Evolutionary conservation across 2,797 vertebrate species (phyloP).

Genomic region (Falco novaeseelandiae): DNA sequence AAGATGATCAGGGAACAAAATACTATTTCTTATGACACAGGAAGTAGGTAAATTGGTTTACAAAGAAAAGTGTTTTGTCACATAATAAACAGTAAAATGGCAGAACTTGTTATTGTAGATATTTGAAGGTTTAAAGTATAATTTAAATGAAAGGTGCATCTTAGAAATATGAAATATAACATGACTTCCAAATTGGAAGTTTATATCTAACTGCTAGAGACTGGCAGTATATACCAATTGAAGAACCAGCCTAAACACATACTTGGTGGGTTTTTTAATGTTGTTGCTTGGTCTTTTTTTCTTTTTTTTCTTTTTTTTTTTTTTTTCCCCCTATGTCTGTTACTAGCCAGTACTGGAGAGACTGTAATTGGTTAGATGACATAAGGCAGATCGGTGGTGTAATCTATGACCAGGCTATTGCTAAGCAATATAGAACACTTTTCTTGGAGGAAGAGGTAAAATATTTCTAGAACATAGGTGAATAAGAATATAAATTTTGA

Average conservation of each 20-base stretch:
- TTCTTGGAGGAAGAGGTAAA: background rate
- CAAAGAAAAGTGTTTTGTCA: background rate
- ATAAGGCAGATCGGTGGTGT: background rate
- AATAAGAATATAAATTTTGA: background rate
- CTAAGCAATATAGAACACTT: background rate
- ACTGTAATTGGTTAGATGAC: rapidly evolving
- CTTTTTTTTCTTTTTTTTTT: no score
- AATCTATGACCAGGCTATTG: background rate
- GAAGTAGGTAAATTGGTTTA: background rate
- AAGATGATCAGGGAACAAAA: background rate
- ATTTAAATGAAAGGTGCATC: background rate
- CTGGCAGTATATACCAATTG: background rate
- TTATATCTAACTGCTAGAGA: background rate
- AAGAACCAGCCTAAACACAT: background rate
- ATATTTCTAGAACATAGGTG: background rate
- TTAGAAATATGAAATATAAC: background rate
- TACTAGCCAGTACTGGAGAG: background rate
- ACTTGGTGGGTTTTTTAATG: background rate
- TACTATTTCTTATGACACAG: background rate
- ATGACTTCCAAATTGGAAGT: background rate
- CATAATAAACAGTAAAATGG: background rate
- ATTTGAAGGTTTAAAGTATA: background rate
- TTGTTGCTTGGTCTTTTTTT: no score
- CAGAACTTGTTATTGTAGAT: background rate
- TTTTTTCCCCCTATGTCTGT: background rate